Evolutionary conservation across 2,113 vertebrate genomes (phyloP), one percentile per base, ranked within the genome.

Genomic region (Microcebus lehilahytsara): DNA sequence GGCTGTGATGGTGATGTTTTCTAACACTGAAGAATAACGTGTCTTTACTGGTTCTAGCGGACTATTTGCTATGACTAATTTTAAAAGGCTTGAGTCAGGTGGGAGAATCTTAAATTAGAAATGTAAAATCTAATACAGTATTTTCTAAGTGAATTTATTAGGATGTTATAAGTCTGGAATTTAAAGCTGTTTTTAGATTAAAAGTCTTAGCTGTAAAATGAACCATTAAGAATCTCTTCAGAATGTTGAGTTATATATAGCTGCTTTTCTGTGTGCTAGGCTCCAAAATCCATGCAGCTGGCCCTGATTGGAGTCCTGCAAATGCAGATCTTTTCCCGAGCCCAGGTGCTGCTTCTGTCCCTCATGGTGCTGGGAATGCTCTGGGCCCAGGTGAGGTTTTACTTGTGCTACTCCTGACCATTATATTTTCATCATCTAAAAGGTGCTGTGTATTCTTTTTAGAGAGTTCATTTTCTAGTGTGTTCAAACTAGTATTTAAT

Each of bases 271-370:
- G 87, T 74, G 37, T 96, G 79, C 86, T 96, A 96, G 97, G 93
- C 95, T 69, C 97, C 60, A 99, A 98, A 97, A n/a, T 95, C 91
- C 98, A 97, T 34, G 71, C 75, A 0, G 79, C 98, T 64, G 92
- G 98, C 79, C 93, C 98, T 56, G 99, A 99, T 25, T 99, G 99
- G 99, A 98, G 94, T 83, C 97, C 97, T 96, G 97, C 98, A 78
- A 98, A 96, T 86, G 81, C 98, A 89, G 99, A 99, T 53, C 97
- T 97, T 58, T 99, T 97, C 51, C 96, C 93, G 1, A 98, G 97
- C 96, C 99, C 99, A 88, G 99, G 98, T 62, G 96, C 98, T 74
- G 86, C 98, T n/a, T 92, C 95, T 40, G 93, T 83, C 37, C 97
- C 95, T 71, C 98, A 99, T 98, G 98, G 98, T 74, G 95, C 98